Evolutionary conservation across 2,113 vertebrate genomes (phyloP), one percentile per base, ranked within the genome.

Genomic region (Apodemus sylvaticus): DNA sequence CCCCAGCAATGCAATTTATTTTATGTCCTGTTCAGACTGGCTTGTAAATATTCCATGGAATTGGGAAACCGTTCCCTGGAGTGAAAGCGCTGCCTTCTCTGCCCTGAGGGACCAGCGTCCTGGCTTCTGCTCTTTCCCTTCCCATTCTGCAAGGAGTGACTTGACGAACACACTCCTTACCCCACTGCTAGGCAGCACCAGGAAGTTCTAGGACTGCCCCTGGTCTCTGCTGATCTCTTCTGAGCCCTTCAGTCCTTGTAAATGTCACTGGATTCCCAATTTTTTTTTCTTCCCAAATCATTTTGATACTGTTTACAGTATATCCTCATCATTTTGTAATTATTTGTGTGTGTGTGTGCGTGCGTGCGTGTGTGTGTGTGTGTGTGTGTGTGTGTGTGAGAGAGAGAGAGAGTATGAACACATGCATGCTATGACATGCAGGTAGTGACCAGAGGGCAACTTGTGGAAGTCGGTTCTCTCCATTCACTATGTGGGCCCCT

Each of bases 1-100:
- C 12, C 66, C n/a, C 34, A 87, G 45, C 45, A 86, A 0, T 1
- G 0, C 3, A 1, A 20, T 4, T 0, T 12, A 7, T 11, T 45
- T 34, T 48, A 42, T 4, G n/a, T n/a, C 78, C 24, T 20, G 16
- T 12, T 55, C 19, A 2, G 71, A 53, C 34, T 24, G 45, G 19
- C 45, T 68, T 48, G 42, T 51, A 36, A 86, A 86, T 36, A 51
- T 68, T 17, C 45, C 45, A 36, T 13, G 62, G 34, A 31, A 34
- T 24, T 68, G 45, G 60, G 19, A 87, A 62, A 58, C 31, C 19
- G 5, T 64, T 48, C 1, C 3, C 3, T 4, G 2, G 29, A 81
- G 17, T 51, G 48, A 77, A 39, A 17, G 42, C 60, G 14, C 81
- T 58, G 7, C 77, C 16, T 55, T 42, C 16, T 11, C 42, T n/a